phyloP scores from a whole-genome alignment of 2,888 invertebrate genomes.

The Didymodactylos carnosus region DNA sequence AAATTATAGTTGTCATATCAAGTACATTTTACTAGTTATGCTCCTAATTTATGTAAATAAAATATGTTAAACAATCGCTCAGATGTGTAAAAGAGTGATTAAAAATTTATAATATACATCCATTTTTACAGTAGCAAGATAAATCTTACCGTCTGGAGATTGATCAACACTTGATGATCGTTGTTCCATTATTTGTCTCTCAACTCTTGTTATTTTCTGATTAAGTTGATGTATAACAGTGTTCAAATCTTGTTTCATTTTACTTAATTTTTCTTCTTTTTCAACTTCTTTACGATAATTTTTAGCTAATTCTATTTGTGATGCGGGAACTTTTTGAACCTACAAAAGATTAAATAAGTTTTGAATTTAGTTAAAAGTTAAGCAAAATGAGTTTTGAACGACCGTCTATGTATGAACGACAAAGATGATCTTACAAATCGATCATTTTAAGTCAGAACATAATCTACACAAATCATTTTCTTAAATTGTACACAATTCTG shows the following conservation, averaged over 20 bases:
- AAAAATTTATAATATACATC: background rate
- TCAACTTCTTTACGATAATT: constrained; percentile 43
- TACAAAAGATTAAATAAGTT: constrained; percentile 23
- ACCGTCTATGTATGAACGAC: too few relatives aligned
- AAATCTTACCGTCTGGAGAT: constrained; percentile 41
- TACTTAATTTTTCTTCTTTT: constrained; percentile 40
- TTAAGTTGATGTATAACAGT: constrained; percentile 28
- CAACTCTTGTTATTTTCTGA: constrained; percentile 9
- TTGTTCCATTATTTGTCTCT: constrained; percentile 43
- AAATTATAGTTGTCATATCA: background rate
- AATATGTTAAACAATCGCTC: too few relatives aligned
- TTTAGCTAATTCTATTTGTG: constrained; percentile 42
- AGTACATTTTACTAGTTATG: background rate
- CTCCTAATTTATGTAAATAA: too few relatives aligned
- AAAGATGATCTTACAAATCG: too few relatives aligned
- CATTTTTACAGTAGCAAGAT: background rate
- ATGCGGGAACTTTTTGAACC: constrained; percentile 47
- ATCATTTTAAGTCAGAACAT: too few relatives aligned
- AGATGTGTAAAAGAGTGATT: too few relatives aligned
- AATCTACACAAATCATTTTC: too few relatives aligned
- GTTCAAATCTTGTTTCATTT: constrained; percentile 43
- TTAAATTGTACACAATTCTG: too few relatives aligned
- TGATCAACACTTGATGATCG: constrained; percentile 41
- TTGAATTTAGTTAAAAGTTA: background rate
- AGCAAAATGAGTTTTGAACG: too few relatives aligned